Conservation (phyloP, 1,140 invertebrate species). For the Rhagoletis pomonella region DNA sequence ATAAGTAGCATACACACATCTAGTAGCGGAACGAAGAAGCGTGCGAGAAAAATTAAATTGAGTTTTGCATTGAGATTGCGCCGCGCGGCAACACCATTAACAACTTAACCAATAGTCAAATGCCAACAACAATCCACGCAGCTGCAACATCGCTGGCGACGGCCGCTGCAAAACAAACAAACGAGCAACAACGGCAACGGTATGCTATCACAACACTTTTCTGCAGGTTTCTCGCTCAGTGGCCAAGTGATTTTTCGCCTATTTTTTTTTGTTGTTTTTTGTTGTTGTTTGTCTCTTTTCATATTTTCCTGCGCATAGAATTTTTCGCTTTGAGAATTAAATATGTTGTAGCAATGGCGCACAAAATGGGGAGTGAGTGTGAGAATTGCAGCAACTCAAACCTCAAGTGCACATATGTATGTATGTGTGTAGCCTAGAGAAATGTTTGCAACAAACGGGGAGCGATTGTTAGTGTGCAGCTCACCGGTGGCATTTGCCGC, state of each 20-base stretch:
- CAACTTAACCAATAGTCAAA: not conserved
- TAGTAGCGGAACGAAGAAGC: not conserved
- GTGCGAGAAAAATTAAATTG: constrained; percentile 19
- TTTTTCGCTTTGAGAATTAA: not conserved
- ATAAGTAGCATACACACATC: not conserved
- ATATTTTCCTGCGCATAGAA: not conserved
- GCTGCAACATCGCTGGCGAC: not conserved
- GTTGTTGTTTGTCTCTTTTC: not conserved
- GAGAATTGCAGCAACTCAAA: constrained; percentile 44
- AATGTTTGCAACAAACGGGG: not conserved
- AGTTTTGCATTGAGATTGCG: not conserved
- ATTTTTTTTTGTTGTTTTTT: not conserved
- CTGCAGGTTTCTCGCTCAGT: constrained; percentile 12
- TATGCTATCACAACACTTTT: not conserved
- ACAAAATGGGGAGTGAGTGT: constrained; percentile 40
- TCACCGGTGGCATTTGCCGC: not conserved
- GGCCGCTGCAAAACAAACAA: not conserved
- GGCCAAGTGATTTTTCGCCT: not conserved
- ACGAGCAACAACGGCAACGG: not conserved
- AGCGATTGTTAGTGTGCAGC: not conserved
- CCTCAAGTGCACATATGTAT: not conserved
- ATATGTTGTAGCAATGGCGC: constrained; percentile 41
- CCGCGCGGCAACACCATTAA: no score
- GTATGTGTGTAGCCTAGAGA: not conserved
- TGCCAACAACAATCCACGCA: not conserved